These are phyloP conservation scores for Nymphalis c-album DNA, from an alignment of 2,888 invertebrate genomes.

Conservation along the genomic window DNA sequence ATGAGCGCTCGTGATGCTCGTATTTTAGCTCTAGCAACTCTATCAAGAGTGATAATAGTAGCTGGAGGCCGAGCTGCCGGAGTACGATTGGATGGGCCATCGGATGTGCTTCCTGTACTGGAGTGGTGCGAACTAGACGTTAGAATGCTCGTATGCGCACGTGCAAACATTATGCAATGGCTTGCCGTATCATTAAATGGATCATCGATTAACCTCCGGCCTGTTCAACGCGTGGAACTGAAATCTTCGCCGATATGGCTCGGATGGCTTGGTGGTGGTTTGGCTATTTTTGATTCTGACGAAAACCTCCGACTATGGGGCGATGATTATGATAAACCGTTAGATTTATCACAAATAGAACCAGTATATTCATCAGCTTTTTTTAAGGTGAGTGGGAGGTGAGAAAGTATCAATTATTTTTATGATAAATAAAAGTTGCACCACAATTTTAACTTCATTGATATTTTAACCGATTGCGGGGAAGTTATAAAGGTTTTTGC, in stretches of 20 bases:
- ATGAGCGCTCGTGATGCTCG: slow-evolving; percentile 73
- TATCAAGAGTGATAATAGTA: slow-evolving; percentile 88
- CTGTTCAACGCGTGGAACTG: slow-evolving; percentile 86
- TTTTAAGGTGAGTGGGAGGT: slow-evolving; percentile 83
- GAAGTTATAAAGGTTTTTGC: too few relatives aligned
- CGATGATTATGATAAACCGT: slow-evolving; percentile 91
- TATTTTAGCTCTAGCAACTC: slow-evolving; percentile 95
- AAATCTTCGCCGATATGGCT: slow-evolving; percentile 84
- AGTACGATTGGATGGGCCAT: slow-evolving; percentile 85
- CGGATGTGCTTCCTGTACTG: slow-evolving; percentile 92
- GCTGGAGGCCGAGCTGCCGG: slow-evolving; percentile 71
- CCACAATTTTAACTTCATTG: too few relatives aligned
- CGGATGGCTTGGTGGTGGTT: slow-evolving; percentile 88
- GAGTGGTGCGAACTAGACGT: slow-evolving; percentile 90
- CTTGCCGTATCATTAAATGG: slow-evolving; percentile 85
- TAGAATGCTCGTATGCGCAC: slow-evolving; percentile 94
- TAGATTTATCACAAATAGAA: slow-evolving; percentile 90
- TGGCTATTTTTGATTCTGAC: slow-evolving; percentile 91
- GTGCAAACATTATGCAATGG: slow-evolving; percentile 92
- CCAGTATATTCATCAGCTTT: slow-evolving; percentile 93
- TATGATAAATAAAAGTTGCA: slow-evolving; percentile 2
- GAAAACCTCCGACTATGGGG: slow-evolving; percentile 95
- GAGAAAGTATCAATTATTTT: neutral
- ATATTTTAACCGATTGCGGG: too few relatives aligned
- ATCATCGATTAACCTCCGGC: slow-evolving; percentile 78